Base-by-base conservation (phyloP, 1,140 invertebrate genomes). In the Tetraneura akinire region DNA sequence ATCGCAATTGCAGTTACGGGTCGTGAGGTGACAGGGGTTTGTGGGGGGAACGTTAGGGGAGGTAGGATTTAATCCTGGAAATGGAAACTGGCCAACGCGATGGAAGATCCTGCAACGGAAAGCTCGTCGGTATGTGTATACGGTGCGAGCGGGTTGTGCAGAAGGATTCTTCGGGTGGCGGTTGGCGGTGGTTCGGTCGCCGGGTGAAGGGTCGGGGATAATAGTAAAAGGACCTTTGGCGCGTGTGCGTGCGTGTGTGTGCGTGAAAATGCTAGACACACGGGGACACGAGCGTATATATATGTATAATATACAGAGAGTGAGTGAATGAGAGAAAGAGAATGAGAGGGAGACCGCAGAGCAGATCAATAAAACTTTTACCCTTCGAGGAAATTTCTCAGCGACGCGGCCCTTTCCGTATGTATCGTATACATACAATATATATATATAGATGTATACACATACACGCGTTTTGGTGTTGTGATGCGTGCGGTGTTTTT, bases 291-390 rank as follows among this genome's bases (percentile, higher is more conserved):
- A 47, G 45, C 1, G 26, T 29, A 14, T 32, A 23, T 3, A 23
- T 14, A 13, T 18, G 16, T 14, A 4, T 10, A 16, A n/a, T 21
- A 5, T 2, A 18, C 3, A 1, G n/a, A 14, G 64, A 23, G 64
- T n/a, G 11, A 13, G n/a, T 1, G 37, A 11, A 18, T 4, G 1
- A 45, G n/a, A 45, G n/a, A 23, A 29, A 45, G 10, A 49, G 23
- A 49, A 45, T 10, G 10, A 49, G 45, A 37, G 11, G 10, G 16
- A 78, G 74, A 60, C 74, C 74, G 21, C 55, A 29, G 32, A 37
- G 74, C 37, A 78, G 74, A 78, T 78, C 74, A 78, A 78, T 78
- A 78, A 78, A 78, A 78, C 37, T 78, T 71, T 71, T 78, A 78
- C 74, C 74, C 74, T 78, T 78, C 74, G 74, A 78, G 74, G 74